Evolutionary conservation across 2,888 invertebrate genomes (phyloP), one percentile per base, ranked within the genome.

Genomic region (Lissonota sp.): DNA sequence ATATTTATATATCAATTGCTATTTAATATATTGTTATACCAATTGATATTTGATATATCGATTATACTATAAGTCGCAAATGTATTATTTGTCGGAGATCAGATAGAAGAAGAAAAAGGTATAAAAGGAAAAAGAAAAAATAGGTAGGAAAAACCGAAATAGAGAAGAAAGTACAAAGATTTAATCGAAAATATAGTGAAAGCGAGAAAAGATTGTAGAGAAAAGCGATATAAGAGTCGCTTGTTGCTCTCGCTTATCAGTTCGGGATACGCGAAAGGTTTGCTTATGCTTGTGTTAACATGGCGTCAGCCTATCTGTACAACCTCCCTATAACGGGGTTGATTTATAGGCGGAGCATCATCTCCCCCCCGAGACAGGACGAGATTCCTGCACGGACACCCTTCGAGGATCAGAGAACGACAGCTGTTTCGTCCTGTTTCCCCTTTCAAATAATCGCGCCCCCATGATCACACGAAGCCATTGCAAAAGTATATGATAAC

Each of bases 311-410:
- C 86, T 89, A 88, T 91, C 89, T 87, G 88, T 88, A 87, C 85
- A 85, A 73, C 84, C 83, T 74, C 79, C 58, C 58, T 58, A 51
- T 83, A 84, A 83, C 86, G 81, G 84, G 86, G 88, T 90, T 92
- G 91, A 92, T 91, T 92, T 91, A 91, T 92, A 91, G 92, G 92
- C 92, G 92, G 92, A 92, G 92, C 91, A 91, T 91, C 91, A 89
- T 60, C 71, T 39, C 37, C 39, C 10, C 40, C 37, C 39, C 10
- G n/a, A 7, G 90, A 91, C 90, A 90, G 26, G 89, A 87, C 87
- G 89, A 90, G 85, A 86, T 89, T 89, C 91, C 91, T 90, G 91
- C 87, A 86, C 63, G 57, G 77, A 74, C 55, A 66, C 70, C 46
- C 58, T 37, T 37, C 10, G 16, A 6, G 44, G 7, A 26, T 67